phyloP scores from a whole-genome alignment of 2,888 invertebrate species.

The Thysanoteuthis rhombus region DNA sequence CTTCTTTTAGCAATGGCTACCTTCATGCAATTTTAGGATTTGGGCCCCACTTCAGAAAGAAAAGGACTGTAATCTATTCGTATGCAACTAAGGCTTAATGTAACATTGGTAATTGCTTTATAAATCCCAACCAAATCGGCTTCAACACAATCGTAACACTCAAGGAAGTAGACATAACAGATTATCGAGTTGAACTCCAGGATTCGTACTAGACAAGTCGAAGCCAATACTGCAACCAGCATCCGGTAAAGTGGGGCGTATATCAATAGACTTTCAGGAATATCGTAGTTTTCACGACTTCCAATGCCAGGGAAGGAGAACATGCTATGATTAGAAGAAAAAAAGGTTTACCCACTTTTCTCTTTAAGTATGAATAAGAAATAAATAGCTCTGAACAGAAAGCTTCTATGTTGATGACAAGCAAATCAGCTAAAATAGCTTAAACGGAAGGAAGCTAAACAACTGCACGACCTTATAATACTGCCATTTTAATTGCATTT shows the following conservation, averaged over 20 bases:
- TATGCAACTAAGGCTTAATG: neutral
- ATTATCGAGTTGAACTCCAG: neutral
- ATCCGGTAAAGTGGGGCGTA: neutral
- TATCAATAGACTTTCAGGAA: neutral
- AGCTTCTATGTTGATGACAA: neutral
- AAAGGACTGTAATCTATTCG: neutral
- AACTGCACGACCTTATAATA: too few species aligned
- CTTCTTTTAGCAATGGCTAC: neutral
- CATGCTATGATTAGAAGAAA: neutral
- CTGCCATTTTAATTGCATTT: too few species aligned
- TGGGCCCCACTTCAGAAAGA: neutral
- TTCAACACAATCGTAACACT: neutral
- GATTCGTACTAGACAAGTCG: neutral
- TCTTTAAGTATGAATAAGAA: neutral
- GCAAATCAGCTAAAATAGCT: neutral
- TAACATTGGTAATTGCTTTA: conserved; percentile 12
- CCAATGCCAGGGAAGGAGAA: neutral
- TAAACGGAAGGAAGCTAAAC: neutral
- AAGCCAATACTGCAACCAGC: neutral
- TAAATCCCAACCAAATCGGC: neutral
- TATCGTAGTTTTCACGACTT: neutral
- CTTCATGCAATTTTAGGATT: conserved; percentile 12
- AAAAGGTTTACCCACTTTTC: neutral
- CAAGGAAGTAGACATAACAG: neutral
- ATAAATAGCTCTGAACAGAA: neutral